Conservation (phyloP, 2,113 vertebrate species). For the Rafetus swinhoei region DNA sequence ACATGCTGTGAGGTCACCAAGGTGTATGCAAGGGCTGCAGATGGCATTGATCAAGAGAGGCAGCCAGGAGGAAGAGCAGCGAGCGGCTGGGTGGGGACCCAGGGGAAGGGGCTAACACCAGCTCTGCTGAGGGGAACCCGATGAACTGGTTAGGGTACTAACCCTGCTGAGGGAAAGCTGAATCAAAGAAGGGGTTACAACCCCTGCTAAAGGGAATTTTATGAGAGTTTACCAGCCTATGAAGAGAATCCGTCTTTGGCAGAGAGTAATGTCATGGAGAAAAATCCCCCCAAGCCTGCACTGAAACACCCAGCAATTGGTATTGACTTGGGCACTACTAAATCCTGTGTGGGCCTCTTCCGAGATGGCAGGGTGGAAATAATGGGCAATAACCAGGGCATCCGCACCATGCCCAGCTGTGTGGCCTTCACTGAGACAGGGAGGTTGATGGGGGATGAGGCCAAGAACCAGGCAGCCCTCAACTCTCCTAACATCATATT, state of each 20-base stretch:
- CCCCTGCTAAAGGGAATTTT: background rate
- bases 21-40: too few relatives aligned
- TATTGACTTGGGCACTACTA: background rate
- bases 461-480: background rate
- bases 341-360: background rate
- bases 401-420: background rate
- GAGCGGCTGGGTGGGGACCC: background rate
- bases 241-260: background rate
- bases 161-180: background rate
- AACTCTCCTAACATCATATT: background rate
- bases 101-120: background rate
- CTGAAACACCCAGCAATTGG: background rate
- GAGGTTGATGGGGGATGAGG: background rate
- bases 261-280: background rate
- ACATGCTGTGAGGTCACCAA: background rate
- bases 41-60: accelerated
- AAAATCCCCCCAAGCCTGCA: background rate
- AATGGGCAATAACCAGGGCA: background rate
- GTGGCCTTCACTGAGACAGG: background rate
- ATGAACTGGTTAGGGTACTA: background rate
- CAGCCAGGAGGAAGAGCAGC: background rate
- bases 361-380: background rate
- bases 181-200: background rate
- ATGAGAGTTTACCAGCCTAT: background rate
- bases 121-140: background rate